Percentiles rank a stretch among this genome's conserved stretches.
These are phyloP conservation scores for Rhinella marina DNA, from an alignment of 2,797 vertebrate species.

Conservation along the genomic window DNA sequence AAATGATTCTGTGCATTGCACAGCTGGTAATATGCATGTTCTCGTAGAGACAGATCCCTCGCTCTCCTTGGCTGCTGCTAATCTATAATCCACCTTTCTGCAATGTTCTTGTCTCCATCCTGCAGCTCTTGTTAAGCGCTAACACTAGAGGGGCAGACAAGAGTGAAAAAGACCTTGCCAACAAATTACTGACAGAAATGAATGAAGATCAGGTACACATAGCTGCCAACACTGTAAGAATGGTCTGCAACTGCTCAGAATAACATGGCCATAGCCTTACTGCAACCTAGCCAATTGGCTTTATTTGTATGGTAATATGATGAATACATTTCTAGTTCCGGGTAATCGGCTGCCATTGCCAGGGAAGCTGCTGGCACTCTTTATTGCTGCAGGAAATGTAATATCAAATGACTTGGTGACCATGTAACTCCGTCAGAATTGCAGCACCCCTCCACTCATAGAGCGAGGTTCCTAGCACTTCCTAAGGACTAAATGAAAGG, in stretches of 20 bases:
- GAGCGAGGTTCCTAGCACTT: too few species aligned
- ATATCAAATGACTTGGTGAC: neutral
- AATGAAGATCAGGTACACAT: conserved; percentile 95
- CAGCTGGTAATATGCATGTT: conserved; percentile 40
- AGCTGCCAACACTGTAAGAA: conserved; percentile 70
- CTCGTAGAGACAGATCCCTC: conserved; percentile 45
- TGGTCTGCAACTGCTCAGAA: conserved; percentile 69
- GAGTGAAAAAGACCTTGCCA: conserved; percentile 99
- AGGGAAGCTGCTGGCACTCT: neutral
- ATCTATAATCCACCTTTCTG: conserved; percentile 75
- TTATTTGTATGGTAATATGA: too few species aligned
- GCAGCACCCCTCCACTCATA: too few species aligned
- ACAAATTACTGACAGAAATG: conserved; percentile 99
- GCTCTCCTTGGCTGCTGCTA: conserved; percentile 65
- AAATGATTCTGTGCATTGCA: neutral
- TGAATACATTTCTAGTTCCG: neutral
- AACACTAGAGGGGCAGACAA: conserved; percentile 96
- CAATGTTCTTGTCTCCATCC: conserved; percentile 83
- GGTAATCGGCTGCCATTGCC: neutral
- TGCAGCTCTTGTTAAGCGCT: conserved; percentile 96
- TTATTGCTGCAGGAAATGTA: neutral
- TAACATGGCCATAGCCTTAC: conserved; percentile 76
- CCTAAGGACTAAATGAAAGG: too few species aligned
- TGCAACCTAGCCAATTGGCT: conserved; percentile 56
- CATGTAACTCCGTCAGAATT: neutral